These are phyloP conservation scores for Siphamia tubifer DNA, from an alignment of 2,113 vertebrate species.

Conservation along the genomic window DNA sequence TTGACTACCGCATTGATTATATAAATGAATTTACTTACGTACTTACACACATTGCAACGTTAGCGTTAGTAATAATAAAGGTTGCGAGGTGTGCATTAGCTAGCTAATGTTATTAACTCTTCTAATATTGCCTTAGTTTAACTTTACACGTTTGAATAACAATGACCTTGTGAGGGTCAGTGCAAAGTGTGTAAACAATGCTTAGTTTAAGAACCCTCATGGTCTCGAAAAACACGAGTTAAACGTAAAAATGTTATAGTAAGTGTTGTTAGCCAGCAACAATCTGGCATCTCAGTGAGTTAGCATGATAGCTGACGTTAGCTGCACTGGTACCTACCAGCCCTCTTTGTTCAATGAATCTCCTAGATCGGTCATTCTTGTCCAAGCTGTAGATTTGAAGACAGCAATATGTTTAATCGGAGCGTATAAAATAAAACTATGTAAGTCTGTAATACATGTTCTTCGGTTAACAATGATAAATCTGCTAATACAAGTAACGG, in stretches of 20 bases:
- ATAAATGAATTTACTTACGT: neutral
- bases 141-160: too few species aligned
- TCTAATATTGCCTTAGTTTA: neutral
- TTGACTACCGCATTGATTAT: neutral
- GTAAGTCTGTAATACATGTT: conserved; percentile 40
- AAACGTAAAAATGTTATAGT: too few species aligned
- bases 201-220: neutral
- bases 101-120: neutral
- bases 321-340: conserved; percentile 77
- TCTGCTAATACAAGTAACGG: conserved; percentile 50
- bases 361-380: conserved; percentile 75
- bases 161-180: too few species aligned
- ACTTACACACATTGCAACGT: neutral
- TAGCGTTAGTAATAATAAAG: neutral
- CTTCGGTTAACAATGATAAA: conserved; percentile 1
- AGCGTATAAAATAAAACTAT: conserved; percentile 29
- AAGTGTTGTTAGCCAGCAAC: neutral
- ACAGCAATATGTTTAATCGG: neutral
- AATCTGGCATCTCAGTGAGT: conserved; percentile 3
- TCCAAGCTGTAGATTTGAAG: conserved; percentile 4
- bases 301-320: conserved; percentile 43
- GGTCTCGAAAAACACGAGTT: neutral
- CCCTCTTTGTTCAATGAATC: conserved; percentile 77
- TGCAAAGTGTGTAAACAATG: too few species aligned
- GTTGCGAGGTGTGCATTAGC: conserved; percentile 10